phyloP scores from a whole-genome alignment of 1,140 invertebrate genomes.

The Thrips palmi region DNA sequence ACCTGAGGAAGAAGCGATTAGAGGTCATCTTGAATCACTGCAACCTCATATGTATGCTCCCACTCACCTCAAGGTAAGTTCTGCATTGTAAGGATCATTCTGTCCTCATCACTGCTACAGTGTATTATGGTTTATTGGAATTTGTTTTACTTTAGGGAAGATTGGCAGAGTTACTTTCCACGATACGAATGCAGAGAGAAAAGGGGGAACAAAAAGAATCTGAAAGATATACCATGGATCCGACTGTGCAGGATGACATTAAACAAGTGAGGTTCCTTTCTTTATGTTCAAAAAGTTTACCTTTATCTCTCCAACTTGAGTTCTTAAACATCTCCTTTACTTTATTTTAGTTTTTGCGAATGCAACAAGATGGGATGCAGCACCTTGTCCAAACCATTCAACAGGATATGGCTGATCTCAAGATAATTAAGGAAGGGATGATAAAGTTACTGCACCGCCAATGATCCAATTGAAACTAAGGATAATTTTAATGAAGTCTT shows the following conservation, averaged over 20 bases:
- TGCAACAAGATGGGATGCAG: conserved; percentile 70
- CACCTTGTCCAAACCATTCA: conserved; percentile 64
- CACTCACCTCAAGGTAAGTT: conserved; percentile 70
- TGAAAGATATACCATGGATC: conserved; percentile 38
- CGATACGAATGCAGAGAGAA: conserved; percentile 57
- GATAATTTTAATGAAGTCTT: too few relatives aligned
- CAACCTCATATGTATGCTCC: conserved; percentile 73
- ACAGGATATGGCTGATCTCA: conserved; percentile 51
- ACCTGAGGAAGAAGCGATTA: conserved; percentile 73
- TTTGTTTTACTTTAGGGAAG: conserved; percentile 37
- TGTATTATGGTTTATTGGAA: conserved; percentile 14
- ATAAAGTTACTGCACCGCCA: too few relatives aligned
- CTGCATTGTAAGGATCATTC: background rate
- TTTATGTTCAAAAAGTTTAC: conserved; percentile 9
- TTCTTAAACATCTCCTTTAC: conserved; percentile 3
- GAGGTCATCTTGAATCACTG: conserved; percentile 67
- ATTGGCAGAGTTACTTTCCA: conserved; percentile 75
- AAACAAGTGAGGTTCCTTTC: conserved; percentile 29
- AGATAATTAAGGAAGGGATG: conserved; percentile 65
- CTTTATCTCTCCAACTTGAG: conserved; percentile 15
- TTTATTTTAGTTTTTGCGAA: conserved; percentile 42
- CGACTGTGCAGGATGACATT: conserved; percentile 38
- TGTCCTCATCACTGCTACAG: conserved; percentile 5
- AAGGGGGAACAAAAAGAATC: conserved; percentile 21
- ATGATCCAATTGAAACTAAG: too few relatives aligned